phyloP scores from a whole-genome alignment of 1,140 invertebrate genomes.

The Diuraphis noxia region DNA sequence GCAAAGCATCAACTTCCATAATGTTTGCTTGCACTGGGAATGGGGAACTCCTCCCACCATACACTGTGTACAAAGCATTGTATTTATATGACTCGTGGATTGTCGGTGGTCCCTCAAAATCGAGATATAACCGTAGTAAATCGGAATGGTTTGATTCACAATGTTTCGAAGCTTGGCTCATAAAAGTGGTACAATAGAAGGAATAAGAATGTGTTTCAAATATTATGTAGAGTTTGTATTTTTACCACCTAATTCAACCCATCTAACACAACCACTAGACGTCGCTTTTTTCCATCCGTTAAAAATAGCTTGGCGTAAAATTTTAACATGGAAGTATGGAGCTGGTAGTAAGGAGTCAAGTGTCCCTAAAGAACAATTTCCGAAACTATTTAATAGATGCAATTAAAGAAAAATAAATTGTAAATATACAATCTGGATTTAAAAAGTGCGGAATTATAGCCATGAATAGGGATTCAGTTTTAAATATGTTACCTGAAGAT shows the following conservation, averaged over 20 bases:
- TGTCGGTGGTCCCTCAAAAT: constrained; percentile 57
- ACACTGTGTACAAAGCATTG: constrained; percentile 57
- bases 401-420: constrained; percentile 44
- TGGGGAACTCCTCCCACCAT: too few species aligned
- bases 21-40: too few species aligned
- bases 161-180: constrained; percentile 5
- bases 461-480: constrained; percentile 52
- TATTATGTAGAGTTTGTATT: constrained; percentile 60
- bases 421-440: constrained; percentile 55
- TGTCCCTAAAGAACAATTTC: background rate
- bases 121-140: constrained; percentile 59
- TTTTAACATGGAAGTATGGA: background rate
- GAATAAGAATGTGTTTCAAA: constrained; percentile 58
- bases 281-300: background rate
- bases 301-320: background rate
- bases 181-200: constrained; percentile 52
- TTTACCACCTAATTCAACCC: constrained; percentile 56
- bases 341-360: background rate
- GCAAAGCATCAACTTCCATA: too few species aligned
- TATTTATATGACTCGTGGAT: constrained; percentile 59
- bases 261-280: background rate
- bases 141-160: constrained; percentile 59
- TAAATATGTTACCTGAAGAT: constrained; percentile 26
- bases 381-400: background rate
- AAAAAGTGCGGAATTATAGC: constrained; percentile 55